Conservation (phyloP, 2,113 vertebrate species). For the Tinamus guttatus region DNA sequence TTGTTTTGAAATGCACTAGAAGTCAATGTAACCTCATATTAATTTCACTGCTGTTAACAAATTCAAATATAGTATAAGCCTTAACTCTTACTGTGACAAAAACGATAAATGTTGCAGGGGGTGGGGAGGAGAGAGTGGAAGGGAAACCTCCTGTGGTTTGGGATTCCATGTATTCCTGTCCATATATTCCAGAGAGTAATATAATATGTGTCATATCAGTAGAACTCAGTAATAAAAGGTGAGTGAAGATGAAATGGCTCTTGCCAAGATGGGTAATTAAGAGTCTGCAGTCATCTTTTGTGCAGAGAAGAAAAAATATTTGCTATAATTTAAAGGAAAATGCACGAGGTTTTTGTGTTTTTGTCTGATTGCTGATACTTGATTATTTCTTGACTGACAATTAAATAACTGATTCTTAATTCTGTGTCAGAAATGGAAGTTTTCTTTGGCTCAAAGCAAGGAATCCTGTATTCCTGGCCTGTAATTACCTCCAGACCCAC, state of each 20-base stretch:
- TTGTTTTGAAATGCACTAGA: background rate
- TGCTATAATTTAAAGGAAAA: background rate
- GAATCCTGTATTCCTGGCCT: background rate
- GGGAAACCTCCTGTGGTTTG: background rate
- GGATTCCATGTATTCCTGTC: background rate
- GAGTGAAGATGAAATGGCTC: background rate
- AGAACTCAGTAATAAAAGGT: background rate
- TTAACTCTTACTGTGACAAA: background rate
- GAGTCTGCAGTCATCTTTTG: background rate
- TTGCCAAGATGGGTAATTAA: background rate
- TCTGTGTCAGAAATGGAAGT: background rate
- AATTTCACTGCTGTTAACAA: background rate
- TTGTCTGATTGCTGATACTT: background rate
- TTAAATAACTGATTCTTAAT: background rate
- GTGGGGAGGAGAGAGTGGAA: too few relatives aligned
- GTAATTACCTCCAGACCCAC: background rate
- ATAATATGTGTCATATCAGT: background rate
- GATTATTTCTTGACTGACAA: background rate
- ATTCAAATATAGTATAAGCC: background rate
- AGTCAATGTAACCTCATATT: background rate
- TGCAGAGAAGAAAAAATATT: background rate
- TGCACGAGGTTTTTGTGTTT: background rate
- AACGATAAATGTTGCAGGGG: background rate
- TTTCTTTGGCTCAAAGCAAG: background rate
- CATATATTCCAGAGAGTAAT: background rate